phyloP scores from a whole-genome alignment of 2,113 vertebrate genomes.

The Eublepharis macularius region DNA sequence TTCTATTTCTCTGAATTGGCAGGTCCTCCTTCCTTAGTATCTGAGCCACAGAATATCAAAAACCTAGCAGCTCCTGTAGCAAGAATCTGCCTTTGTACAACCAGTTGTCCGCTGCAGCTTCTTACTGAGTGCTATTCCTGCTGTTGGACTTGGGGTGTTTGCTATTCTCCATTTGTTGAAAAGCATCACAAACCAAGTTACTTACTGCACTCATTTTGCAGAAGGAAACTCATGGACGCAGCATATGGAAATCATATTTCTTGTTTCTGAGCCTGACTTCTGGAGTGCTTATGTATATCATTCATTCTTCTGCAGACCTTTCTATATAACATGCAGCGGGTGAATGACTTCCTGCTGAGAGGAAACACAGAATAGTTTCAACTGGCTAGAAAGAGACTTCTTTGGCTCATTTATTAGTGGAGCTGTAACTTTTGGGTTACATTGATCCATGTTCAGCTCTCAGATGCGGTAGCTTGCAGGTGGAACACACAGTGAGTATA shows the following conservation, averaged over 20 bases:
- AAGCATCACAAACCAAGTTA: constrained; percentile 32
- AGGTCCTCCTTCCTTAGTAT: not conserved
- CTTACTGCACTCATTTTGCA: constrained; percentile 15
- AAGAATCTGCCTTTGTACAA: not conserved
- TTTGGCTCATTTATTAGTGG: constrained; percentile 35
- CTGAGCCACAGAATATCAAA: not conserved
- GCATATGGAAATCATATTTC: constrained; percentile 62
- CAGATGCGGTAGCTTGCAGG: constrained; percentile 46
- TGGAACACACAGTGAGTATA: constrained; percentile 9
- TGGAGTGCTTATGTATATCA: constrained; percentile 38
- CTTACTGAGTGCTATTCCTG: not conserved
- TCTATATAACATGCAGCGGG: constrained; percentile 39
- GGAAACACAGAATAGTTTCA: constrained; percentile 30
- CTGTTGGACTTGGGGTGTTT: constrained; percentile 8
- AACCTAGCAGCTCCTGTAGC: not conserved
- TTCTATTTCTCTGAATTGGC: not conserved
- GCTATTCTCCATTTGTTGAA: constrained; percentile 44
- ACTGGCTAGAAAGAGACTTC: constrained; percentile 21
- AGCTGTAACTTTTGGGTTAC: not conserved
- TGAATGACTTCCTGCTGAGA: constrained; percentile 18
- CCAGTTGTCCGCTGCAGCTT: not conserved
- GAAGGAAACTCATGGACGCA: constrained; percentile 16
- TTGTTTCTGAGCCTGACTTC: constrained; percentile 51
- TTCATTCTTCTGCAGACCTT: constrained; percentile 13
- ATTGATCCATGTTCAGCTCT: not conserved